Evolutionary conservation across 2,113 vertebrate species (phyloP).

Genomic region (Onychostruthus taczanowskii): DNA sequence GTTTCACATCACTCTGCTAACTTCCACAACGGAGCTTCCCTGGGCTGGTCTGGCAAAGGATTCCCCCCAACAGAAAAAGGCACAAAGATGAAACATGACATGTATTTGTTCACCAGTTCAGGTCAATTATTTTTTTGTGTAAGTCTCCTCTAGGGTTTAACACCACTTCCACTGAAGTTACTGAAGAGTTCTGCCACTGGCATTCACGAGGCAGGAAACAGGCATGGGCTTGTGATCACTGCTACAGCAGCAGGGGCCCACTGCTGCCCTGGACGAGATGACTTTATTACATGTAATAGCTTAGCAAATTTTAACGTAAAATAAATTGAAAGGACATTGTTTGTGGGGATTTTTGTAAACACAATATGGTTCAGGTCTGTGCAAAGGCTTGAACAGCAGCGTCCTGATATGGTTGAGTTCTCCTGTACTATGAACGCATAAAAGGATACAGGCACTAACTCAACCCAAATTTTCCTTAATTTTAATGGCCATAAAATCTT

Average conservation of each 20-base stretch:
- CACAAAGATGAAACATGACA: not conserved
- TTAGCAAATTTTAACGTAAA: not conserved
- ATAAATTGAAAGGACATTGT: not conserved
- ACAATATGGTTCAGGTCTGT: not conserved
- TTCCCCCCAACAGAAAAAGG: not conserved
- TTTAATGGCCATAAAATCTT: not conserved
- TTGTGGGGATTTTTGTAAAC: not conserved
- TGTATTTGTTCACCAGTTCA: not conserved
- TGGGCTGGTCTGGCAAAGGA: accelerated
- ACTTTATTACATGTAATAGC: not conserved
- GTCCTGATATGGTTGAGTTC: not conserved
- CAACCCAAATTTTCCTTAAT: not conserved
- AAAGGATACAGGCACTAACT: not conserved
- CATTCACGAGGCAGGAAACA: accelerated
- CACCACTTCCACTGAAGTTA: not conserved
- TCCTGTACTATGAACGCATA: not conserved
- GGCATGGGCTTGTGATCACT: not conserved
- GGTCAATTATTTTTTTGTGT: not conserved
- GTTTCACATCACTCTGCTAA: not conserved
- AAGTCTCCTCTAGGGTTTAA: not conserved
- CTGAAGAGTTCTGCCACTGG: not conserved
- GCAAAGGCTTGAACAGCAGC: not conserved
- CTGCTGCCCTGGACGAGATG: not conserved
- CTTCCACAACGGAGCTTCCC: not conserved
- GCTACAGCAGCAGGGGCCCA: not conserved